phyloP scores from a whole-genome alignment of 2,797 vertebrate genomes.

The Anas capensis region DNA sequence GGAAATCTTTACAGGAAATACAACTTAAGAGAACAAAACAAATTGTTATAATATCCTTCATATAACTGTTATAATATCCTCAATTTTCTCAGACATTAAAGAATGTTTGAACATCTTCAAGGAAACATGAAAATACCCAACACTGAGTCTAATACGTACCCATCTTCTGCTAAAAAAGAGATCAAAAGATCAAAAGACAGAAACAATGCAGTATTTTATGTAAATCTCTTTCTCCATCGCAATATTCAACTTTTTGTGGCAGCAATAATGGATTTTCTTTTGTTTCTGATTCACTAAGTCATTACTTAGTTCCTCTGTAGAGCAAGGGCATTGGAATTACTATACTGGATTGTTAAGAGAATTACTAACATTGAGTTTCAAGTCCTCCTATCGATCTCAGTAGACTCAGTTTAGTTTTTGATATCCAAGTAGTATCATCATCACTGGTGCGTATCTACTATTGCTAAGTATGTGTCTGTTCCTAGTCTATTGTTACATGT shows the following conservation, averaged over 20 bases:
- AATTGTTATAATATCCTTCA: no score
- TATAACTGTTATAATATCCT: not conserved
- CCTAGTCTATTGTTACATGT: not conserved
- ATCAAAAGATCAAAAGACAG: constrained; percentile 17
- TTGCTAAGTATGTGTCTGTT: not conserved
- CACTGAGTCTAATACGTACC: not conserved
- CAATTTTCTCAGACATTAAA: not conserved
- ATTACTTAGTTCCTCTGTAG: not conserved
- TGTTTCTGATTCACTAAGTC: not conserved
- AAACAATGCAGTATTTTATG: not conserved
- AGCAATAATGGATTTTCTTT: not conserved
- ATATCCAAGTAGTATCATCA: not conserved
- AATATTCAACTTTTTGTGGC: not conserved
- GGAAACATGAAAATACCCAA: not conserved
- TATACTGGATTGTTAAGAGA: not conserved
- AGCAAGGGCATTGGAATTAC: not conserved
- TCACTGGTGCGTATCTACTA: not conserved
- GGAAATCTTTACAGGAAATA: not conserved
- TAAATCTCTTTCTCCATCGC: not conserved
- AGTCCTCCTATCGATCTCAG: not conserved
- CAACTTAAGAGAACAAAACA: not conserved
- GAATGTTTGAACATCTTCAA: constrained; percentile 5
- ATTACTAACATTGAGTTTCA: not conserved
- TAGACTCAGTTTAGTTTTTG: not conserved
- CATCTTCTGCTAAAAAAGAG: not conserved